Evolutionary conservation across 2,797 vertebrate genomes (phyloP).

Genomic region (Columba guinea): DNA sequence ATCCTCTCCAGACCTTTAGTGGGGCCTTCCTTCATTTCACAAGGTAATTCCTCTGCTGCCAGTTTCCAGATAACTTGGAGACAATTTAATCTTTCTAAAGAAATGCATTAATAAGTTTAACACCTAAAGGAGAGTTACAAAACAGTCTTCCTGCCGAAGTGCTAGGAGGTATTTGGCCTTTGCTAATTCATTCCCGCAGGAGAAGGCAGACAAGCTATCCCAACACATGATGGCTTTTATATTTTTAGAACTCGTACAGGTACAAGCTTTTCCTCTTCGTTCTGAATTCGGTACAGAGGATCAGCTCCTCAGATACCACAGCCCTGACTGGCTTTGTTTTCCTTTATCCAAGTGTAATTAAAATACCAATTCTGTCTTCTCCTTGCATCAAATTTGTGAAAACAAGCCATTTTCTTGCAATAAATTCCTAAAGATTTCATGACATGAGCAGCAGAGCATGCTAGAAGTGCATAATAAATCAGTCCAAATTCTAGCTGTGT

Average conservation of each 20-base stretch:
- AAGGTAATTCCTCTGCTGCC: background rate
- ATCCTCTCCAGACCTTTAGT: background rate
- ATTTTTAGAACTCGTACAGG: background rate
- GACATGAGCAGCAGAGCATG: slow-evolving; percentile 23
- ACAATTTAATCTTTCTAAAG: background rate
- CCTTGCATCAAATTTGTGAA: background rate
- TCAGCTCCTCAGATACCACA: background rate
- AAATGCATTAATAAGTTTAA: background rate
- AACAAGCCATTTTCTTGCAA: slow-evolving; percentile 10
- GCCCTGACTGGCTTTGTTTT: background rate
- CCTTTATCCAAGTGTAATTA: slow-evolving; percentile 1
- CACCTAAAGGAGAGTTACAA: background rate
- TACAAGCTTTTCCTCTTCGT: background rate
- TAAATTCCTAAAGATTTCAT: slow-evolving; percentile 22
- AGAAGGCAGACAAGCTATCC: background rate
- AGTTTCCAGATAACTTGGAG: background rate
- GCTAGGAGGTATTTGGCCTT: background rate
- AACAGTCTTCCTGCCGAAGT: background rate
- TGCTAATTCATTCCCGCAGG: background rate
- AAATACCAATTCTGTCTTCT: slow-evolving; percentile 8
- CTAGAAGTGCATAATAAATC: slow-evolving; percentile 51
- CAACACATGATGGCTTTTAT: background rate
- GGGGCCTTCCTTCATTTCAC: background rate
- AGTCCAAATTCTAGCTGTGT: slow-evolving; percentile 51
- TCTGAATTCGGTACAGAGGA: background rate